Percentiles rank a stretch among this genome's conserved stretches.
Evolutionary conservation across 2,797 vertebrate species (phyloP).

Genomic region (Botia kubotai): DNA sequence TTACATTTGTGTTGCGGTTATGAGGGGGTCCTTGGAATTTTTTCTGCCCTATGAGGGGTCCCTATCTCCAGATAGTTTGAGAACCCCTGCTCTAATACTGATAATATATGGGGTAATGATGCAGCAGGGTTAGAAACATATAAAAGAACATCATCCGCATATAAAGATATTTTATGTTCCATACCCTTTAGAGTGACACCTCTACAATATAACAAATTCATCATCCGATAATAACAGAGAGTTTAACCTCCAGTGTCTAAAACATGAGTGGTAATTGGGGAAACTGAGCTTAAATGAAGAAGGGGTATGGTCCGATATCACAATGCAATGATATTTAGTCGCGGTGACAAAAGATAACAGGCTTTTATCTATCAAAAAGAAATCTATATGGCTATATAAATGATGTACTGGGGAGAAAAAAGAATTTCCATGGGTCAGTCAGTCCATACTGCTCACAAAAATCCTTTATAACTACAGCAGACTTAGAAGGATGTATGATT

Average conservation of each 20-base stretch:
- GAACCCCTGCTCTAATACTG: constrained; percentile 4
- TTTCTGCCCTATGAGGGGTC: no score
- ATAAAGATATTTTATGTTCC: not conserved
- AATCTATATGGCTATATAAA: not conserved
- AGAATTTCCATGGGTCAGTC: not conserved
- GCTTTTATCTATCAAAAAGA: not conserved
- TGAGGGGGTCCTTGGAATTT: no score
- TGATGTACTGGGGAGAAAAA: constrained; percentile 3
- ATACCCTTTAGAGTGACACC: not conserved
- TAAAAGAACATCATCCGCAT: not conserved
- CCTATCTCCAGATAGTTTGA: no score
- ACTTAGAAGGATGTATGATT: not conserved
- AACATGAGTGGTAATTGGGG: not conserved
- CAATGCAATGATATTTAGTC: not conserved
- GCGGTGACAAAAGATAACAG: not conserved
- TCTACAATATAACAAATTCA: not conserved
- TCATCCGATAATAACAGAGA: not conserved
- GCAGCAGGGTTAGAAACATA: not conserved
- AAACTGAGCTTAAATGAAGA: not conserved
- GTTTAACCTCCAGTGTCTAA: not conserved
- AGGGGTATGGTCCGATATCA: no score
- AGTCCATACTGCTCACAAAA: not conserved
- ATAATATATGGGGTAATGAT: no score
- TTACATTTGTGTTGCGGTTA: no score
- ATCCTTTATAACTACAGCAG: not conserved